Evolutionary conservation across 2,113 vertebrate genomes (phyloP).

Genomic region (Strix aluco): DNA sequence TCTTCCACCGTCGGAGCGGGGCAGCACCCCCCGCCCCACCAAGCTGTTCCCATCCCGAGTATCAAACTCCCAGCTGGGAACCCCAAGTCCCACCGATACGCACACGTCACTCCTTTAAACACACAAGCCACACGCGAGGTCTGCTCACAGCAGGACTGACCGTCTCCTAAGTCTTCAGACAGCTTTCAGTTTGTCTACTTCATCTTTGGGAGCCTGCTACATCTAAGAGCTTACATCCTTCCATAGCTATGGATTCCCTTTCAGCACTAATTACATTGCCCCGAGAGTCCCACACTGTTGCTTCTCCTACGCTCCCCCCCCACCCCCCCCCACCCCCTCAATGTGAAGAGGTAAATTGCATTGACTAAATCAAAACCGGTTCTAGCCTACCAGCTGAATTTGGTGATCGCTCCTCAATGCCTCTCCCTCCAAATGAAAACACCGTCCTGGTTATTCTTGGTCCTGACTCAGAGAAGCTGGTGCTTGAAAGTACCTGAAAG

Average conservation of each 20-base stretch:
- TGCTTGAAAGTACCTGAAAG: slow-evolving; percentile 74
- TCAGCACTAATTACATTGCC: background rate
- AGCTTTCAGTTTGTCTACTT: background rate
- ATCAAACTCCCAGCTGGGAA: background rate
- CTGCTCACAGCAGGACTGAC: background rate
- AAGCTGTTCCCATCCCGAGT: background rate
- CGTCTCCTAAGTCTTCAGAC: background rate
- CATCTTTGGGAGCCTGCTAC: background rate
- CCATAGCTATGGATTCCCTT: background rate
- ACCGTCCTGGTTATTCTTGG: slow-evolving; percentile 72
- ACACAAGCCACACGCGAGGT: background rate
- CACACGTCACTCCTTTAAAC: background rate
- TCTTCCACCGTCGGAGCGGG: rapidly evolving
- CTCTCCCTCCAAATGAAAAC: slow-evolving; percentile 41
- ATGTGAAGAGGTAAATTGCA: slow-evolving; percentile 18
- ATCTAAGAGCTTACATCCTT: background rate
- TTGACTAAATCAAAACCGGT: background rate
- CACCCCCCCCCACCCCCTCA: background rate
- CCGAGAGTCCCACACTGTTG: background rate
- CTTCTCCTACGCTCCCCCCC: background rate
- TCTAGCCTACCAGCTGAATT: slow-evolving; percentile 55
- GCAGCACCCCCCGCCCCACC: background rate
- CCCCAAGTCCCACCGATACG: background rate
- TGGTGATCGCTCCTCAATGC: slow-evolving; percentile 62
- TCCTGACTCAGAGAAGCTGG: slow-evolving; percentile 80